These are phyloP conservation scores for Suncus etruscus DNA, from an alignment of 2,113 vertebrate genomes.

Conservation along the genomic window DNA sequence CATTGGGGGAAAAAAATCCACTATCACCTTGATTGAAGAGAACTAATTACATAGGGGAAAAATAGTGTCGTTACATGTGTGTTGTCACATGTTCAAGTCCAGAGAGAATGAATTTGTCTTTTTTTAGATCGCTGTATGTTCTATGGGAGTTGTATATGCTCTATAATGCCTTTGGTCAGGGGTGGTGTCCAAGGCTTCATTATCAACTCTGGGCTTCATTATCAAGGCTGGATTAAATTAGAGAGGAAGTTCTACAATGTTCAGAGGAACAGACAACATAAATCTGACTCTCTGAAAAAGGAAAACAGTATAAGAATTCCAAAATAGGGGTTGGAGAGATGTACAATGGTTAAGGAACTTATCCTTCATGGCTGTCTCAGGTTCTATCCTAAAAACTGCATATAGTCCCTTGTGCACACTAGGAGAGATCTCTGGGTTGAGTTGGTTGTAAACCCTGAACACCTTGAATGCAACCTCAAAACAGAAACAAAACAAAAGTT, in stretches of 20 bases:
- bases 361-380: too few species aligned
- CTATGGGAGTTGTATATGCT: too few species aligned
- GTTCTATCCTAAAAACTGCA: too few species aligned
- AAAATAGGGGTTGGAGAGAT: background rate
- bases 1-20: conserved; percentile 1
- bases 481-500: too few species aligned
- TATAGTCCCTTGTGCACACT: too few species aligned
- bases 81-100: background rate
- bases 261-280: background rate
- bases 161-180: too few species aligned
- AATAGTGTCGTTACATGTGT: background rate
- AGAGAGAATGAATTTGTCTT: conserved; percentile 3
- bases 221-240: background rate
- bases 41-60: background rate
- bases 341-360: too few species aligned
- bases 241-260: background rate
- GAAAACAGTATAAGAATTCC: conserved; percentile 10
- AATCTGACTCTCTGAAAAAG: background rate
- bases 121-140: too few species aligned
- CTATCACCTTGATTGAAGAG: background rate
- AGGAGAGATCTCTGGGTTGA: too few species aligned
- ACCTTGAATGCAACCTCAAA: too few species aligned
- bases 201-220: background rate
- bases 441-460: too few species aligned
- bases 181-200: background rate